Base-by-base conservation (phyloP, 2,888 invertebrate genomes). In the Chymomyza procnemis region DNA sequence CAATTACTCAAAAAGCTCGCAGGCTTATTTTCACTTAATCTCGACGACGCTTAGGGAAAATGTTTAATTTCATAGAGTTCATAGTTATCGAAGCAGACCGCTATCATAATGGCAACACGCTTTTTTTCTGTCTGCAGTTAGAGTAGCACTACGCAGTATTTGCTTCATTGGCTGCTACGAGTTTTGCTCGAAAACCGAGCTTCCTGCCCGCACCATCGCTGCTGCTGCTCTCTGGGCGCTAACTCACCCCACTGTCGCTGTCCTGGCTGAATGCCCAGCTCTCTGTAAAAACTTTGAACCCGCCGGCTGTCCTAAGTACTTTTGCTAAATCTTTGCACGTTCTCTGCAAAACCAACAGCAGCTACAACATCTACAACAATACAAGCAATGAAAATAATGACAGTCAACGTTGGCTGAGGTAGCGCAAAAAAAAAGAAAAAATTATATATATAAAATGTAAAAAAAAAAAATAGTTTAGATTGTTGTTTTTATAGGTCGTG, bases 321-420 rank as follows among this genome's bases (percentile, higher is more conserved):
- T 74, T 74, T 73, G 64, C 66, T 52, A 66, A 73, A 70, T 73
- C 73, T 74, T 73, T 74, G 70, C 73, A 73, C 73, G 73, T 69
- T 71, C 65, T 46, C 52, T 19, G 55, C 57, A 46, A 41, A 48
- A 47, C 50, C 46, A 57, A 69, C 46, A 61, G 58, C 65, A 58
- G 65, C 19, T 57, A 19, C 41, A 30, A 61, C 65, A 59, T 71
- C 21, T 58, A 19, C 41, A 34, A 30, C 34, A 67, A 67, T 26
- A 26, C 58, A 55, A 50, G 50, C 48, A 61, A 50, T 67, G 48
- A 55, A 63, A 69, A 67, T 67, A 59, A 72, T 72, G 71, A 62
- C 67, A 71, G 67, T 41, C 61, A 63, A 72, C 52, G 57, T 12
- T 58, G 18, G 59, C 41, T 59, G 60, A 21, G 30, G 4, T 41